These are phyloP conservation scores for Atta cephalotes DNA, from an alignment of 1,140 invertebrate genomes.

Conservation along the genomic window DNA sequence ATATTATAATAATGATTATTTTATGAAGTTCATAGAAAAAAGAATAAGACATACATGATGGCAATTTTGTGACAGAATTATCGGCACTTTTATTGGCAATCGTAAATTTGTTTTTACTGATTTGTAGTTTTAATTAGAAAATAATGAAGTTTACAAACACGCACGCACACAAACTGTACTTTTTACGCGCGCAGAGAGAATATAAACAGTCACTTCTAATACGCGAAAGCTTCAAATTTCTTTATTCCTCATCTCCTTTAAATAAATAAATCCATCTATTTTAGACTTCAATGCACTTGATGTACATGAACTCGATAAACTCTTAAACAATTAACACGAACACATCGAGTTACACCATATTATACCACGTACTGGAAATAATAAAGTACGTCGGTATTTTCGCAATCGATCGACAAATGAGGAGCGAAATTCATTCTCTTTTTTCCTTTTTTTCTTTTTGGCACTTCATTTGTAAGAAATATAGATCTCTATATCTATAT, in stretches of 20 bases:
- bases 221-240: not conserved
- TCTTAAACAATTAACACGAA: slow-evolving; percentile 63
- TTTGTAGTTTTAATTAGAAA: slow-evolving; percentile 12
- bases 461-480: slow-evolving; percentile 64
- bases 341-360: slow-evolving; percentile 62
- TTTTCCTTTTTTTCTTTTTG: slow-evolving; percentile 54
- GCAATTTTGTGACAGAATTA: not conserved
- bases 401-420: slow-evolving; percentile 44
- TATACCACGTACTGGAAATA: slow-evolving; percentile 46
- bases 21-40: not conserved
- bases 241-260: not conserved
- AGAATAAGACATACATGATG: not conserved
- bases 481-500: slow-evolving; percentile 57
- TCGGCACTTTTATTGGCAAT: slow-evolving; percentile 19
- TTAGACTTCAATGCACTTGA: not conserved
- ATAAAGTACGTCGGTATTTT: slow-evolving; percentile 55
- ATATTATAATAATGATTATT: not conserved
- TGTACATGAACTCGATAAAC: slow-evolving; percentile 17
- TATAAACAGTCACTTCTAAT: slow-evolving; percentile 24
- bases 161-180: not conserved
- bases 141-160: slow-evolving; percentile 14
- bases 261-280: slow-evolving; percentile 37
- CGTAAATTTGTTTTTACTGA: slow-evolving; percentile 19
- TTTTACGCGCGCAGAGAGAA: not conserved
- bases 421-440: slow-evolving; percentile 24